Evolutionary conservation across 2,797 vertebrate genomes (phyloP).

Genomic region (Antrozous pallidus): DNA sequence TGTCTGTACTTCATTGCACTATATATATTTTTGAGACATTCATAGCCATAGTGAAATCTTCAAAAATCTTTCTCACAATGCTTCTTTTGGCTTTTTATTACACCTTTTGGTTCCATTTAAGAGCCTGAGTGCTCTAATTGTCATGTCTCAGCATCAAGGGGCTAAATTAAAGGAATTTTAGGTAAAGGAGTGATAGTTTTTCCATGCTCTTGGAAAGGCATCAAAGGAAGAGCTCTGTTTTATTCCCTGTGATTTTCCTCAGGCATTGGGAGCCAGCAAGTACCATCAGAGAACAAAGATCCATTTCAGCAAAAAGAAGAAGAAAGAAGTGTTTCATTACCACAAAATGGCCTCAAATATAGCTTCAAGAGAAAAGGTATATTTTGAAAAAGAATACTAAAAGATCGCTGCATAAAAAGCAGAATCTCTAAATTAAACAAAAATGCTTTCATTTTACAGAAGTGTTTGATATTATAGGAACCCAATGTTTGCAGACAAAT

Average conservation of each 20-base stretch:
- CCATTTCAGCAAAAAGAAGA: slow-evolving; percentile 10
- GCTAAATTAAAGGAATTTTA: slow-evolving; percentile 26
- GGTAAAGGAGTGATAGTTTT: slow-evolving; percentile 26
- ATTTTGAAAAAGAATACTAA: background rate
- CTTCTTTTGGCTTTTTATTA: background rate
- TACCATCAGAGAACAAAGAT: slow-evolving; percentile 21
- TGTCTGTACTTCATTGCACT: background rate
- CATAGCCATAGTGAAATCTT: background rate
- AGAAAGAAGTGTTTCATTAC: background rate
- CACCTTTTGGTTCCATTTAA: slow-evolving; percentile 34
- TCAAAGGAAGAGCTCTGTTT: slow-evolving; percentile 37
- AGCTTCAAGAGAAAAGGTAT: background rate
- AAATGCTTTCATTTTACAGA: slow-evolving; percentile 9
- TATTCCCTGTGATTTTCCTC: slow-evolving; percentile 45
- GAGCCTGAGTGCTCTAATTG: slow-evolving; percentile 19
- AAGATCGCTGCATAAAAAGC: background rate
- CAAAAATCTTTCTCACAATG: background rate
- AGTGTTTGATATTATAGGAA: background rate
- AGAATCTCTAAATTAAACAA: background rate
- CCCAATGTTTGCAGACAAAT: background rate
- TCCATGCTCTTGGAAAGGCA: background rate
- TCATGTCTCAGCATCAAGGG: background rate
- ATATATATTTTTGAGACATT: background rate
- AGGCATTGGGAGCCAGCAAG: background rate
- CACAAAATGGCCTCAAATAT: background rate